These are phyloP conservation scores for Hiodon tergisus DNA, from an alignment of 2,113 vertebrate genomes.

Conservation along the genomic window DNA sequence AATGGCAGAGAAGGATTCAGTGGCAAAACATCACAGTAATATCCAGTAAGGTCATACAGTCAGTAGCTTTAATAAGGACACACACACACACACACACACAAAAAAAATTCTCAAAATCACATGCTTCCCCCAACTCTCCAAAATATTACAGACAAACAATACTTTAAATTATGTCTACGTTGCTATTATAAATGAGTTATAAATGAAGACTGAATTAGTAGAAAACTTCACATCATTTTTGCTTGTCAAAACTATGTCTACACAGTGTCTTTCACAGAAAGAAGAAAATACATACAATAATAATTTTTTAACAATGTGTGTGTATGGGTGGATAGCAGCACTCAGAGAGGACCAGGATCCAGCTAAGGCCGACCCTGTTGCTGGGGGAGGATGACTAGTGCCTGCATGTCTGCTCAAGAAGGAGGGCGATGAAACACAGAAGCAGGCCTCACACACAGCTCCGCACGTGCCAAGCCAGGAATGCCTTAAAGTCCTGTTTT, in stretches of 20 bases:
- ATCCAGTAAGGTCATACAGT: conserved; percentile 8
- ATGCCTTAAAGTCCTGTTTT: not conserved
- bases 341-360: conserved; percentile 33
- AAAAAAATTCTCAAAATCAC: conserved; percentile 10
- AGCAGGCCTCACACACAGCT: not conserved
- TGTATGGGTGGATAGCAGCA: conserved; percentile 66
- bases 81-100: conserved; percentile 21
- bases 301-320: conserved; percentile 33
- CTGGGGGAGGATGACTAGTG: not conserved
- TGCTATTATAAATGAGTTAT: conserved; percentile 48
- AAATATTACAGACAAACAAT: conserved; percentile 19
- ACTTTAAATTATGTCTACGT: conserved; percentile 44
- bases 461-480: not conserved
- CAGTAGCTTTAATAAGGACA: conserved; percentile 20
- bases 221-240: conserved; percentile 64
- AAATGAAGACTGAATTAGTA: conserved; percentile 53
- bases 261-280: conserved; percentile 84
- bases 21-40: not conserved
- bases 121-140: conserved; percentile 13
- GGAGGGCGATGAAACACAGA: not conserved
- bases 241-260: conserved; percentile 59
- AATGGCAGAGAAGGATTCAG: not conserved
- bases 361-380: not conserved
- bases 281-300: conserved; percentile 57
- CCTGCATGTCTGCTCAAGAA: conserved; percentile 11